Percentiles rank a stretch among this genome's conserved stretches.
Conservation (phyloP, 1,140 invertebrate genomes). For the Streblospio benedicti region DNA sequence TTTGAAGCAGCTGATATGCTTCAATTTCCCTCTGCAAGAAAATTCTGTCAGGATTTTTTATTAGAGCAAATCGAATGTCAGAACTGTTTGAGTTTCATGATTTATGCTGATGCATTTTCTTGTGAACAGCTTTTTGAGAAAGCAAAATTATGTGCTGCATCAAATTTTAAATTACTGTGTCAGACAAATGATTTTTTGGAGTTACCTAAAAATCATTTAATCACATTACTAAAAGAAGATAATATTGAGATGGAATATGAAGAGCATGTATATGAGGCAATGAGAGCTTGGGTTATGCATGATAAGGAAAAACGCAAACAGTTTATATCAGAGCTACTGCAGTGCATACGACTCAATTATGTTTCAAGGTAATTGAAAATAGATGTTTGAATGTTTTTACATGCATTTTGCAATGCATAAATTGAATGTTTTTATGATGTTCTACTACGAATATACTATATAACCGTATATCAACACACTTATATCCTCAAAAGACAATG, state of each 20-base stretch:
- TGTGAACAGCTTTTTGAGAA: slow-evolving; percentile 10
- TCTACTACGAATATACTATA: too few species aligned
- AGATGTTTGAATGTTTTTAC: too few species aligned
- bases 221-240: slow-evolving; percentile 11
- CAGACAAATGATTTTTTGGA: slow-evolving; percentile 5
- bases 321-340: slow-evolving; percentile 9
- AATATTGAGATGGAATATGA: slow-evolving; percentile 18
- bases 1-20: slow-evolving; percentile 21
- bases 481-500: too few species aligned
- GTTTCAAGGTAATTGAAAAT: slow-evolving; percentile 15
- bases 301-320: neutral
- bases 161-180: slow-evolving; percentile 12
- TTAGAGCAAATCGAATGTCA: slow-evolving; percentile 3
- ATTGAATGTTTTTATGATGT: too few species aligned
- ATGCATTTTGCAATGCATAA: too few species aligned
- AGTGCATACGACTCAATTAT: slow-evolving; percentile 16
- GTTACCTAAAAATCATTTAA: slow-evolving; percentile 12
- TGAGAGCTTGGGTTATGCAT: slow-evolving; percentile 14
- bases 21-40: slow-evolving; percentile 15
- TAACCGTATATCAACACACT: too few species aligned
- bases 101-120: slow-evolving; percentile 17
- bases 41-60: slow-evolving; percentile 19
- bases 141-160: slow-evolving; percentile 10
- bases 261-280: slow-evolving; percentile 16
- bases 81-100: slow-evolving; percentile 15